Base-by-base conservation (phyloP, 2,113 vertebrate genomes). In the Amia ocellicauda region DNA sequence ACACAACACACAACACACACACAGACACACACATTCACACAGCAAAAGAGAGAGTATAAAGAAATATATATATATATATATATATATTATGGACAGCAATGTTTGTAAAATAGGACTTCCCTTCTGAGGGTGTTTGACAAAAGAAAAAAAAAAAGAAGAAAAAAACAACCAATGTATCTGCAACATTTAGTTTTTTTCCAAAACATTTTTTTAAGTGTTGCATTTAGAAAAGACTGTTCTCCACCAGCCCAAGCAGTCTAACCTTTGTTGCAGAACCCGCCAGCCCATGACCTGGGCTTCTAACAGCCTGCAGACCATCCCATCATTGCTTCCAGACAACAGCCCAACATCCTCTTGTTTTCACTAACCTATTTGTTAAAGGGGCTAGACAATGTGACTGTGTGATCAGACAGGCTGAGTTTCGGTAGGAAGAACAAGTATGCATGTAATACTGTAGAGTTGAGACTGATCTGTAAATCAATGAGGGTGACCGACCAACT, bases 81-180 rank as follows among this genome's bases (percentile, higher is more conserved):
- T 84, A 87, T 87, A 86, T 90, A 86, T 86, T 86, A 84, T 82
- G 87, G 85, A 91, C 88, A 85, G 86, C 82, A 79, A 81, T 78
- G 78, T 88, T 89, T 91, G 88, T 89, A 90, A 89, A 87, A 89
- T 87, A 89, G 83, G 78, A 89, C 79, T 69, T 66, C 82, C 79
- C 76, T 75, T 83, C 72, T 66, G 76, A 78, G 83, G 79, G 79
- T 71, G 80, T 84, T 80, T 74, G 83, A 83, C 74, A 63, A 77
- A 73, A 76, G 77, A 83, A 74, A 80, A 75, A 75, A 77, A 78
- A 62, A 73, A 72, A 68, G 41, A 72, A 70, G 55, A 69, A 68
- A 68, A 80, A 73, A 70, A 75, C 73, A 72, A 71, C 63, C 77
- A 78, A 77, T 72, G 75, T 74, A 72, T 73, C 74, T 67, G 71